Conservation (phyloP, 2,113 vertebrate genomes). For the Sminthopsis crassicaudata region DNA sequence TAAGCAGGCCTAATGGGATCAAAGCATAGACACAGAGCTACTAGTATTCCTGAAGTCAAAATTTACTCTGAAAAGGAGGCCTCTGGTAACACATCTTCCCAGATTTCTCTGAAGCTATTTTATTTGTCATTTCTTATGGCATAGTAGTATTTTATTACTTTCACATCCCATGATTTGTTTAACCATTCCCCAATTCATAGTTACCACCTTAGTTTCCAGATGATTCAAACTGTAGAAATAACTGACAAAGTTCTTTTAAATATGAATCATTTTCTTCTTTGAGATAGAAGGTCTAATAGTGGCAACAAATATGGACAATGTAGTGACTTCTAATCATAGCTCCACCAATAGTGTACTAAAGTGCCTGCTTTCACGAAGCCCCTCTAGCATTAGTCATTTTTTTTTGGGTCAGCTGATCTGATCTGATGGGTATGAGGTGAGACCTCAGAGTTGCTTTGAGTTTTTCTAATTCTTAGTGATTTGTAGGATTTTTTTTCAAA, state of each 20-base stretch:
- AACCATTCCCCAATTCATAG: neutral
- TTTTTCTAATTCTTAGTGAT: neutral
- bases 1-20: neutral
- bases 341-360: neutral
- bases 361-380: neutral
- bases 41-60: neutral
- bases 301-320: neutral
- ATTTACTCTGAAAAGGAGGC: conserved; percentile 17
- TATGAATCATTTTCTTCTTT: neutral
- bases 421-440: neutral
- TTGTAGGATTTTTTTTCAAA: neutral
- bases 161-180: neutral
- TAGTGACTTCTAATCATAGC: neutral
- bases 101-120: neutral
- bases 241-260: neutral
- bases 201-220: neutral
- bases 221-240: neutral
- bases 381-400: neutral
- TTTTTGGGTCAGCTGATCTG: neutral
- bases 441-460: neutral
- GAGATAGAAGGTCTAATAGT: neutral
- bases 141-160: neutral
- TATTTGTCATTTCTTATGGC: neutral
- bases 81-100: neutral
- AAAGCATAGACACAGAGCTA: neutral